phyloP scores from a whole-genome alignment of 2,888 invertebrate species.

The Beris morrisii region DNA sequence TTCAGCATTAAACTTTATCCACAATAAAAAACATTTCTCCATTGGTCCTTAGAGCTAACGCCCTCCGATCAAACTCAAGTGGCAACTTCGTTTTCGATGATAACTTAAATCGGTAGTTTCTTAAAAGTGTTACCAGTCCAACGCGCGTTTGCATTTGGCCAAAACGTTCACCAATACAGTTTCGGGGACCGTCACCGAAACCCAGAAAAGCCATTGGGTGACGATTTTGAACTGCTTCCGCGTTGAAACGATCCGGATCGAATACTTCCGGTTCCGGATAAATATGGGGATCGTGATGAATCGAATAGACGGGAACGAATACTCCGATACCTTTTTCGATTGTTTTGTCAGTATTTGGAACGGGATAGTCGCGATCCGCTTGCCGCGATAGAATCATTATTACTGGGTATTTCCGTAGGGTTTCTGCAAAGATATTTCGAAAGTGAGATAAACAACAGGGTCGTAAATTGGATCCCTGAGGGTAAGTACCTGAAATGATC shows the following conservation, averaged over 20 bases:
- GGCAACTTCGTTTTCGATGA: conserved; percentile 28
- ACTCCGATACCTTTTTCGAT: conserved; percentile 60
- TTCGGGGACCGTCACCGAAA: conserved; percentile 56
- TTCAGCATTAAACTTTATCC: neutral
- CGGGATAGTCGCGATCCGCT: conserved; percentile 56
- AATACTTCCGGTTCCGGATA: conserved; percentile 66
- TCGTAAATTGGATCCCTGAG: too few species aligned
- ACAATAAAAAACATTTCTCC: neutral
- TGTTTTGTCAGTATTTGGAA: conserved; percentile 56
- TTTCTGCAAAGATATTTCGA: conserved; percentile 53
- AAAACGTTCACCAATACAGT: conserved; percentile 54
- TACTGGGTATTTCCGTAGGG: conserved; percentile 61
- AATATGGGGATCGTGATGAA: conserved; percentile 64
- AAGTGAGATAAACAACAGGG: too few species aligned
- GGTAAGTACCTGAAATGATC: conserved; percentile 54
- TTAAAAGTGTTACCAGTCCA: conserved; percentile 33
- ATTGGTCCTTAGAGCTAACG: neutral
- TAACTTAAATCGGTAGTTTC: conserved; percentile 29
- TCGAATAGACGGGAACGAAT: conserved; percentile 61
- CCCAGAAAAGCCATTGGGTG: conserved; percentile 53
- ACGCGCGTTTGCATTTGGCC: conserved; percentile 47
- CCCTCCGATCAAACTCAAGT: conserved; percentile 12
- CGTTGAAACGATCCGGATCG: conserved; percentile 63
- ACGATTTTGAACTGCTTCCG: conserved; percentile 58
- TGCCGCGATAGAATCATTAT: conserved; percentile 56